Conservation (phyloP, 2,888 invertebrate genomes). For the Acanthoscelides obtectus region DNA sequence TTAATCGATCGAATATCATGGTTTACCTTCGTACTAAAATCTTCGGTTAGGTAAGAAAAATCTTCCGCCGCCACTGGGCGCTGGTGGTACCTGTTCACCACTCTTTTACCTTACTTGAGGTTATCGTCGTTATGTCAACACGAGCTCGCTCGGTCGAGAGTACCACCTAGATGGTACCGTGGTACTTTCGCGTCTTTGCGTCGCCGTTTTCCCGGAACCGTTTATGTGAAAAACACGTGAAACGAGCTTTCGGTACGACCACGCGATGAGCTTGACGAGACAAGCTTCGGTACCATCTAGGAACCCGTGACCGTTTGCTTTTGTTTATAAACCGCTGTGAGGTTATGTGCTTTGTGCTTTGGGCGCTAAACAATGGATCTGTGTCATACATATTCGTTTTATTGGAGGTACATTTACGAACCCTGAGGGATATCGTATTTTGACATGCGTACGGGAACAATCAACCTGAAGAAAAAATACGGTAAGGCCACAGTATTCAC, state of each 20-base stretch:
- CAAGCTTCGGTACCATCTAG: neutral
- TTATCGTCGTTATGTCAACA: neutral
- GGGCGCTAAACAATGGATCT: neutral
- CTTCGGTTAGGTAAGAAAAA: neutral
- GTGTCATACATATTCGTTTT: neutral
- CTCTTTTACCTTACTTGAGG: conserved; percentile 1
- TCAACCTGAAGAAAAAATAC: conserved; percentile 12
- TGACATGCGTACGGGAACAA: neutral
- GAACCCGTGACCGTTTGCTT: neutral
- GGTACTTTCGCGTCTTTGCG: neutral
- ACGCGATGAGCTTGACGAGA: neutral
- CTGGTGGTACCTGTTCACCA: neutral
- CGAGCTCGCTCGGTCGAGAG: neutral
- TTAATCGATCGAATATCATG: too few species aligned
- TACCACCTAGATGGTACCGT: neutral
- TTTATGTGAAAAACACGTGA: neutral
- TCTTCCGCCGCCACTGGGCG: neutral
- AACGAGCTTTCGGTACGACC: neutral
- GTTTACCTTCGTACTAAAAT: too few species aligned
- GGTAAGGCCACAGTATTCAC: neutral
- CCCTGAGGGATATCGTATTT: neutral
- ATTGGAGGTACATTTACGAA: neutral
- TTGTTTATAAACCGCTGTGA: neutral
- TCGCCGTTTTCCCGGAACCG: neutral
- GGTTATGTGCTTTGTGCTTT: neutral